Evolutionary conservation across 2,888 invertebrate species (phyloP).

Genomic region (Glaucopsyche alexis): DNA sequence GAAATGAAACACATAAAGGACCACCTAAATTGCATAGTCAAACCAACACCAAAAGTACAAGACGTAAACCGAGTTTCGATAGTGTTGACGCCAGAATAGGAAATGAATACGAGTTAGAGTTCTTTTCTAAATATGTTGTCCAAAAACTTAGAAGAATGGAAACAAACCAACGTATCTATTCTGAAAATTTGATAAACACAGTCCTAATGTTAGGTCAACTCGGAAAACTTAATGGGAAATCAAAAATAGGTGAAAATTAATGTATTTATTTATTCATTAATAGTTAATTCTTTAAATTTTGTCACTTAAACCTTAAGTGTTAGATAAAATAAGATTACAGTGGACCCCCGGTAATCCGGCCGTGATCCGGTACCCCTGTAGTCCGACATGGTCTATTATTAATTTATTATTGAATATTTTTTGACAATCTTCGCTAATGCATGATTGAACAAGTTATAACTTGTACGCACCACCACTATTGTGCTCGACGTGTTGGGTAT

Average conservation of each 20-base stretch:
- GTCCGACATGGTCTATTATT: no score
- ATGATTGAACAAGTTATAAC: no score
- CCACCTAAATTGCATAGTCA: slow-evolving; percentile 50
- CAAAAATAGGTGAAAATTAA: slow-evolving; percentile 58
- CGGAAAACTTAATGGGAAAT: slow-evolving; percentile 67
- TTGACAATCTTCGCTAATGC: no score
- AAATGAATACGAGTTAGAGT: slow-evolving; percentile 70
- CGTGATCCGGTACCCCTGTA: no score
- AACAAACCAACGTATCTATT: slow-evolving; percentile 73
- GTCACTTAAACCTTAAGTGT: slow-evolving; percentile 21
- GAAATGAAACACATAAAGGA: slow-evolving; percentile 47
- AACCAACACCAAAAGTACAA: slow-evolving; percentile 50
- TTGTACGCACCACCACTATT: no score
- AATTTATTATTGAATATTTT: no score
- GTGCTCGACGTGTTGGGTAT: no score
- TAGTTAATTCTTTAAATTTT: slow-evolving; percentile 33
- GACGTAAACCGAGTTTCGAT: slow-evolving; percentile 55
- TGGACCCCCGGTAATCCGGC: no score
- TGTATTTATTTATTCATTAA: slow-evolving; percentile 32
- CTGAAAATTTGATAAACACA: slow-evolving; percentile 74
- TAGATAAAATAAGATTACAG: neutral
- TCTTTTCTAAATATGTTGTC: slow-evolving; percentile 73
- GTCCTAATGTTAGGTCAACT: slow-evolving; percentile 73
- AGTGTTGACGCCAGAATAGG: slow-evolving; percentile 47
- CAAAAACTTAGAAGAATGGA: slow-evolving; percentile 74